phyloP scores from a whole-genome alignment of 2,797 vertebrate genomes.

The Lacerta viridis region DNA sequence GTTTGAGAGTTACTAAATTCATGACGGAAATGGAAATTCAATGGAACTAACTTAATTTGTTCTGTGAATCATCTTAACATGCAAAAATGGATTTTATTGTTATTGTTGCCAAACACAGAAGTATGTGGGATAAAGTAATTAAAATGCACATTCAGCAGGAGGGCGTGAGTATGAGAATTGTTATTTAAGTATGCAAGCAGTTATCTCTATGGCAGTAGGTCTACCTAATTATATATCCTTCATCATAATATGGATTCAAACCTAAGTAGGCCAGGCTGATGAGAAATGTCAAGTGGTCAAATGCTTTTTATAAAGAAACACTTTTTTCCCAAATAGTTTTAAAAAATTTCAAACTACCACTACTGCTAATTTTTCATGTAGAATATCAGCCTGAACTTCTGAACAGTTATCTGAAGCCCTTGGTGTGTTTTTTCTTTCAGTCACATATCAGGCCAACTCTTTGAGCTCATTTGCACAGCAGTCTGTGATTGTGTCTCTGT shows the following conservation, averaged over 20 bases:
- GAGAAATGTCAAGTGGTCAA: constrained; percentile 44
- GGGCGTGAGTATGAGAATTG: constrained; percentile 55
- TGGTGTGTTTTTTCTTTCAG: neutral
- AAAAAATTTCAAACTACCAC: neutral
- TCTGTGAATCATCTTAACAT: constrained; percentile 56
- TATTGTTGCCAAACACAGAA: constrained; percentile 65
- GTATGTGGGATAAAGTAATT: constrained; percentile 69
- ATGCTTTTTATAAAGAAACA: neutral
- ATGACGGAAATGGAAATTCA: constrained; percentile 74
- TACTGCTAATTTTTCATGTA: neutral
- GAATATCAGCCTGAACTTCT: neutral
- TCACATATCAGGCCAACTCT: neutral
- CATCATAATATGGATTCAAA: constrained; percentile 53
- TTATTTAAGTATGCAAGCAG: constrained; percentile 55
- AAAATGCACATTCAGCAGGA: constrained; percentile 65
- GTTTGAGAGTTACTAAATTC: constrained; percentile 75
- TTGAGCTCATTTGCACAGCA: neutral
- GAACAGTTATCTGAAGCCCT: neutral
- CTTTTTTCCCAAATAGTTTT: neutral
- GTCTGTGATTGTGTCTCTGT: neutral
- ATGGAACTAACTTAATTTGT: constrained; percentile 71
- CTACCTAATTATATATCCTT: constrained; percentile 44
- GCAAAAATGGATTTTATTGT: constrained; percentile 74
- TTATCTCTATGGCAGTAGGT: constrained; percentile 51
- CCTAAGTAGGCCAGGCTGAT: constrained; percentile 60